phyloP scores from a whole-genome alignment of 92 coral and sea anemone genomes.

The Isaurus tuberculatus region DNA sequence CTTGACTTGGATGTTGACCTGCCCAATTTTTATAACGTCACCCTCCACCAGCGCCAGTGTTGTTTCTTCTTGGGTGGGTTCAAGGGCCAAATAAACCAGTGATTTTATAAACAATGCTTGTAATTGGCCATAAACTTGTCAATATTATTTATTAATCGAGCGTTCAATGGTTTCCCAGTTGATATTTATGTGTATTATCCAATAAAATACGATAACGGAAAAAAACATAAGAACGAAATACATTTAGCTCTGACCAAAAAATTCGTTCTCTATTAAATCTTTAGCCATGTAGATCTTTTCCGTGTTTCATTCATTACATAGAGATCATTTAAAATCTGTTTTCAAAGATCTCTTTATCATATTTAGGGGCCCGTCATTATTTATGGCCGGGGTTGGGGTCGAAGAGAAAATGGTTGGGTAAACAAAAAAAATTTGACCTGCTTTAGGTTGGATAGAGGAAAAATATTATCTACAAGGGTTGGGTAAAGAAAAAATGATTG shows the following conservation, averaged over 20 bases:
- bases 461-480: no score
- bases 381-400: no score
- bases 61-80: constrained; percentile 34
- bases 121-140: not conserved
- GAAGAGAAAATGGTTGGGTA: no score
- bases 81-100: constrained; percentile 42
- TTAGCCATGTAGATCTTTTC: not conserved
- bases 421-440: no score
- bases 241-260: constrained; percentile 24
- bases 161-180: constrained; percentile 19
- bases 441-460: no score
- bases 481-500: no score
- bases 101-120: constrained; percentile 26
- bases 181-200: constrained; percentile 37
- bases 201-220: not conserved
- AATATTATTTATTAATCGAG: constrained; percentile 40
- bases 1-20: constrained; percentile 32
- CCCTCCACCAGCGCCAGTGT: constrained; percentile 20
- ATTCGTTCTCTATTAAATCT: not conserved
- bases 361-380: no score
- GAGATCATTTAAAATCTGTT: no score
- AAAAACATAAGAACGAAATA: not conserved
- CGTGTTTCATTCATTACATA: no score
- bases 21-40: constrained; percentile 44
- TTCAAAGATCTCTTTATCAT: no score